Base-by-base conservation (phyloP, 2,888 invertebrate genomes). In the Rhamphomyia laevipes region DNA sequence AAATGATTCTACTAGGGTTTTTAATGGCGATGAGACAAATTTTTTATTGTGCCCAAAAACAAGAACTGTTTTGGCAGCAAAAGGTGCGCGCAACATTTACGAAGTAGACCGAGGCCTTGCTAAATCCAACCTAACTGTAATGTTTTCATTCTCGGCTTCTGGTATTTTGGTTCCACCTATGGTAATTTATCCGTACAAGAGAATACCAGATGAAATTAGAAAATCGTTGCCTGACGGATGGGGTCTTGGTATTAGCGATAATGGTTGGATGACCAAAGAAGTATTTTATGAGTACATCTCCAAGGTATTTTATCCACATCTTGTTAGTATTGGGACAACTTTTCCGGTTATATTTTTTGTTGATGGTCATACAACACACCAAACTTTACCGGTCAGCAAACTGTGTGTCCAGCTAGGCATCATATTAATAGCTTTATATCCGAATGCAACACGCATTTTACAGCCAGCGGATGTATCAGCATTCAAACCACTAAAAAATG, bases 1-100 rank as follows among this genome's bases (percentile, higher is more conserved):
- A 5, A 10, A 38, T 7, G 38, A 38, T 9, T 15, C 43, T 7
- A n/a, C 15, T 9, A 17, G 33, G 7, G 13, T 45, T 21, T 37
- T 35, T 17, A 35, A 45, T 4, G 37, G 18, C 13, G 45, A 45
- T 21, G 45, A 46, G 51, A 53, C 56, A 17, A 56, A 55, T 30
- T 56, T 65, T 51, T 55, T 51, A 47, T 44, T 63, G 21, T 52
- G 54, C 46, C 63, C 65, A 12, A 60, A 58, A 16, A 54, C 51
- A 0, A 52, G 48, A 15, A 51, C 53, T 38, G 58, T 58, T 13
- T 44, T 61, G 16, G 55, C 50, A 12, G 43, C 44, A 51, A 59
- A 57, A 53, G 60, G 55, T 10, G 47, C 53, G 5, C 55, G 54
- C 55, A 55, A 55, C n/a, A 55, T 57, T 17, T 58, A 62, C 45